Evolutionary conservation across 2,888 invertebrate species (phyloP), one percentile per base, ranked within the genome.

Genomic region (Calameuta pallipes): DNA sequence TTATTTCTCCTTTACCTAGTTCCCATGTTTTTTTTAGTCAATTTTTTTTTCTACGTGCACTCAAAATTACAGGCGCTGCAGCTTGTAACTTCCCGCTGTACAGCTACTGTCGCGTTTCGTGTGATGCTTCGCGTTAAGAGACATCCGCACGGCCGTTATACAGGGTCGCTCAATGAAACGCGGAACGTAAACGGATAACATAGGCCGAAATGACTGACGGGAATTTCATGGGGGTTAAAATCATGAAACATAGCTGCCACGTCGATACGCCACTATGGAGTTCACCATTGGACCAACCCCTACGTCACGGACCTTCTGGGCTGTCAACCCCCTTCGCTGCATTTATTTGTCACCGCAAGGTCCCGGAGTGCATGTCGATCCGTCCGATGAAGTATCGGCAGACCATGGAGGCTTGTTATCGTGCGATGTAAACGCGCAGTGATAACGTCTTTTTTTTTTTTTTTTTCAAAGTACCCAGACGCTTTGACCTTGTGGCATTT

Each of bases 161-260:
- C 56, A 23, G 35, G 74, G 30, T 35, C 83, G 83, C 82, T 85
- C 84, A 83, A 84, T 84, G 82, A 83, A 84, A 84, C 80, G 80
- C 77, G 23, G 81, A 76, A 78, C 82, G 81, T 85, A 83, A 83
- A 85, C 82, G 82, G 82, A 85, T 84, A 84, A 84, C 79, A 80
- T 23, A 56, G 56, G 9, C 79, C 56, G 37, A 75, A 76, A 82
- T 83, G 82, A 83, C 80, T 85, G 82, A 85, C 85, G 79, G 82
- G 85, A 82, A 83, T 83, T 84, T 82, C 82, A 83, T 78, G 80
- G 79, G 80, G 79, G 78, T 74, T 77, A 78, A 80, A 83, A 82
- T 81, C 81, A 80, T 78, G 84, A 78, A 77, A 77, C 76, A 75
- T 75, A 76, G 78, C 73, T 79, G 80, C 56, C 56, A 56, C 23